phyloP scores from a whole-genome alignment of 2,797 vertebrate species.

The Danio choprae region DNA sequence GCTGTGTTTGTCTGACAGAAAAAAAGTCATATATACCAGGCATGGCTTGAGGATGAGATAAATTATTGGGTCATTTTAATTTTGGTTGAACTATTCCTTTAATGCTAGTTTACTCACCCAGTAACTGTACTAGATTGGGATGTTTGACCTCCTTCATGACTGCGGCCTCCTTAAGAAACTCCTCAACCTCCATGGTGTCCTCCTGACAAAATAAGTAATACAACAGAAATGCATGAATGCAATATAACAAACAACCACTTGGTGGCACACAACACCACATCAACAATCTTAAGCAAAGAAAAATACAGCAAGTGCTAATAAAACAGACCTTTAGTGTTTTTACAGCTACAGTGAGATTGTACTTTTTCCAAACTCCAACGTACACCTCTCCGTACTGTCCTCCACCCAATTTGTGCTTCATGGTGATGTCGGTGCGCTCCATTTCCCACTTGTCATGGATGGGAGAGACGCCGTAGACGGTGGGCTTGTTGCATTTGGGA shows the following conservation, averaged over 20 bases:
- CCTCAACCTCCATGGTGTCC: slow-evolving; percentile 99
- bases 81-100: too few species aligned
- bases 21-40: too few species aligned
- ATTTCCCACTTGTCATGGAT: slow-evolving; percentile 99
- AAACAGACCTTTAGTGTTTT: slow-evolving; percentile 92
- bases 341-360: slow-evolving; percentile 96
- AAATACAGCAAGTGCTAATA: background rate
- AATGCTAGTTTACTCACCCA: slow-evolving; percentile 71
- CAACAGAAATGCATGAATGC: background rate
- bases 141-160: slow-evolving; percentile 99
- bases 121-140: slow-evolving; percentile 90
- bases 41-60: too few species aligned
- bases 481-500: slow-evolving; percentile 99
- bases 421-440: slow-evolving; percentile 99
- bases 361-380: slow-evolving; percentile 98
- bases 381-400: slow-evolving; percentile 99
- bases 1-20: too few species aligned
- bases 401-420: slow-evolving; percentile 99
- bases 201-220: slow-evolving; percentile 77
- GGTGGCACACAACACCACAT: background rate
- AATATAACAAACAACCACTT: background rate
- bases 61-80: too few species aligned
- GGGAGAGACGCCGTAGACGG: slow-evolving; percentile 97
- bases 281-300: background rate
- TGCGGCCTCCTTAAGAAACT: slow-evolving; percentile 97